phyloP scores from a whole-genome alignment of 2,113 vertebrate genomes.

The Galbula dea region DNA sequence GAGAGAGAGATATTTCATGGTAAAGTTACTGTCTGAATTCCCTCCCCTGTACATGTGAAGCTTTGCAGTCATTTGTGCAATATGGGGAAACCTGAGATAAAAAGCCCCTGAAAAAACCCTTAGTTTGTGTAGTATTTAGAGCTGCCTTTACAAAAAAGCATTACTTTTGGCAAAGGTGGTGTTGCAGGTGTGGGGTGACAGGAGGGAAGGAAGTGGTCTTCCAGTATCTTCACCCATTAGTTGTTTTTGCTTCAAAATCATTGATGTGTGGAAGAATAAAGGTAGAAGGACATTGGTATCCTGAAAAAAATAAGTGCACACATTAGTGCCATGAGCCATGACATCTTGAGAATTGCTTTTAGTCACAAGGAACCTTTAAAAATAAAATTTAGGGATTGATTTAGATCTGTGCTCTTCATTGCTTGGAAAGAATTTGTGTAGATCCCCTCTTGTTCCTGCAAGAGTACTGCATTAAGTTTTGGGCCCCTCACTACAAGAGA shows the following conservation, averaged over 20 bases:
- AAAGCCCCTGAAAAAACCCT: neutral
- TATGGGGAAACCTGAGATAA: neutral
- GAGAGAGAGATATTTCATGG: neutral
- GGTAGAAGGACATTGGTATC: neutral
- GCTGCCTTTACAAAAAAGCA: neutral
- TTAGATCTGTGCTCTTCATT: neutral
- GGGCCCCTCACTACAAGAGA: too few species aligned
- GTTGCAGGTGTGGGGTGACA: neutral
- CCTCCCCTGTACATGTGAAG: neutral
- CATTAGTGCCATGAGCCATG: neutral
- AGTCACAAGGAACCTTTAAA: constrained; percentile 6
- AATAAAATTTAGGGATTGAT: constrained; percentile 2
- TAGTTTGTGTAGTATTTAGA: neutral
- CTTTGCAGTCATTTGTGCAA: neutral
- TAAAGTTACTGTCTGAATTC: neutral
- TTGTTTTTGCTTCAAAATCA: neutral
- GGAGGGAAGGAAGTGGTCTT: neutral
- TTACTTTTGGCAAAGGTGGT: neutral
- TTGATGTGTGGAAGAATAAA: neutral
- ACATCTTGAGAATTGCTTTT: neutral
- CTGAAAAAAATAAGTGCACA: neutral
- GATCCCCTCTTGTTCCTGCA: neutral
- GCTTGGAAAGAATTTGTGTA: neutral
- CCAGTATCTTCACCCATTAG: neutral
- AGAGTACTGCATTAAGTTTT: too few species aligned